Conservation (phyloP, 1,140 invertebrate species). For the Bombus difficillimus region DNA sequence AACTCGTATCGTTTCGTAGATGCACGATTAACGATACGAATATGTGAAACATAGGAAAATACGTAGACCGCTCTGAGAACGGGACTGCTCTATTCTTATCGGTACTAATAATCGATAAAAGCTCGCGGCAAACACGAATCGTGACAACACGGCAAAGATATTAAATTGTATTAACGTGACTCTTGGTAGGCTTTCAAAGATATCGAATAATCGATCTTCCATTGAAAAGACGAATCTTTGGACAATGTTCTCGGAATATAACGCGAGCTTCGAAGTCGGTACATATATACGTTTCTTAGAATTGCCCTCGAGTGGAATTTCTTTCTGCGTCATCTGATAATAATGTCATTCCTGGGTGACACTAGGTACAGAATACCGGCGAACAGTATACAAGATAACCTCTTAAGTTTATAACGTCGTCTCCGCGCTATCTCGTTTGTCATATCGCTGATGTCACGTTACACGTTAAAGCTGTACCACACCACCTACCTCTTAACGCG, state of each 20-base stretch:
- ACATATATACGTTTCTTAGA: no score
- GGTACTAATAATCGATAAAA: no score
- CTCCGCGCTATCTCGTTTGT: not conserved
- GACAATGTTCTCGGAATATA: not conserved
- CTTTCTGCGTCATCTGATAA: not conserved
- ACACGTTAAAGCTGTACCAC: not conserved
- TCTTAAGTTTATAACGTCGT: not conserved
- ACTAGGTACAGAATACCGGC: not conserved
- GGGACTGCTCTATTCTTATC: not conserved
- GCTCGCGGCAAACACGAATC: no score
- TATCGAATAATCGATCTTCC: not conserved
- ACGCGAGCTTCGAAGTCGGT: no score
- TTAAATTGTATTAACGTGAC: not conserved
- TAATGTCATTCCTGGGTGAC: not conserved
- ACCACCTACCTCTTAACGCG: not conserved
- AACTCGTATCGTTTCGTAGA: no score
- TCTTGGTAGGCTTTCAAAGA: not conserved
- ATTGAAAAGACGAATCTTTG: not conserved
- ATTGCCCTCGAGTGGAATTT: not conserved
- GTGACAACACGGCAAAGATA: not conserved
- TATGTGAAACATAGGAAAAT: no score
- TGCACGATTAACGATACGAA: no score
- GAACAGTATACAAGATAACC: not conserved
- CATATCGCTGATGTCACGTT: not conserved
- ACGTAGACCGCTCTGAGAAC: no score